Percentiles rank a stretch among this genome's conserved stretches.
Evolutionary conservation across 2,888 invertebrate genomes (phyloP).

Genomic region (Troglohyphantes excavatus): DNA sequence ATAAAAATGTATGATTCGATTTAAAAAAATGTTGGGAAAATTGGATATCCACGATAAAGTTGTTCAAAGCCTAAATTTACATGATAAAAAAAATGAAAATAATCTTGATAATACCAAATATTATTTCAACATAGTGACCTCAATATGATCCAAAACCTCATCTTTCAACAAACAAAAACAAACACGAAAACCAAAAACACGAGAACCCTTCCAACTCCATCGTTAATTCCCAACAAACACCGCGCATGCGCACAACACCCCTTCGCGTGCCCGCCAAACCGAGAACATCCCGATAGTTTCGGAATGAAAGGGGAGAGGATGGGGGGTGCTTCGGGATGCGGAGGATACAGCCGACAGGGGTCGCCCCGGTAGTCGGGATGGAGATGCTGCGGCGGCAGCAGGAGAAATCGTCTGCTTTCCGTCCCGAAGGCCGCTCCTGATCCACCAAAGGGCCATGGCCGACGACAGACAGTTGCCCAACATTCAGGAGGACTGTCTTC

Average conservation of each 20-base stretch:
- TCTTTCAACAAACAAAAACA: not conserved
- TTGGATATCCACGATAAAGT: too few relatives aligned
- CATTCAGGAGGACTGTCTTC: conserved; percentile 76
- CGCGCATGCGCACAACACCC: not conserved
- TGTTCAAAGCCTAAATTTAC: too few relatives aligned
- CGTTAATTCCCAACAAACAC: too few relatives aligned
- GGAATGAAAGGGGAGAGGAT: conserved; percentile 18
- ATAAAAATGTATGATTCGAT: too few relatives aligned
- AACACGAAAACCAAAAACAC: not conserved
- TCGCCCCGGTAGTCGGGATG: conserved; percentile 69
- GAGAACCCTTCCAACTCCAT: not conserved
- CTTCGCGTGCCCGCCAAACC: not conserved
- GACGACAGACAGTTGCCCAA: conserved; percentile 75
- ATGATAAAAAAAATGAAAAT: too few relatives aligned
- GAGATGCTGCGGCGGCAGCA: conserved; percentile 72
- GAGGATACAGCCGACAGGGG: conserved; percentile 65
- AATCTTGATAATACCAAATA: too few relatives aligned
- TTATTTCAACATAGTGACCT: too few relatives aligned
- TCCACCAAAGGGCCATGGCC: conserved; percentile 44
- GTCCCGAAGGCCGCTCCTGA: conserved; percentile 46
- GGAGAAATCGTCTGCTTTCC: conserved; percentile 48
- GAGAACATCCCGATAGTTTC: conserved; percentile 18
- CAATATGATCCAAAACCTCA: too few relatives aligned
- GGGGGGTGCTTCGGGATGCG: conserved; percentile 51
- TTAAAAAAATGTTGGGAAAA: too few relatives aligned